Evolutionary conservation across 1,140 invertebrate genomes (phyloP), one percentile per base, ranked within the genome.

Genomic region (Notospermus geniculatus): DNA sequence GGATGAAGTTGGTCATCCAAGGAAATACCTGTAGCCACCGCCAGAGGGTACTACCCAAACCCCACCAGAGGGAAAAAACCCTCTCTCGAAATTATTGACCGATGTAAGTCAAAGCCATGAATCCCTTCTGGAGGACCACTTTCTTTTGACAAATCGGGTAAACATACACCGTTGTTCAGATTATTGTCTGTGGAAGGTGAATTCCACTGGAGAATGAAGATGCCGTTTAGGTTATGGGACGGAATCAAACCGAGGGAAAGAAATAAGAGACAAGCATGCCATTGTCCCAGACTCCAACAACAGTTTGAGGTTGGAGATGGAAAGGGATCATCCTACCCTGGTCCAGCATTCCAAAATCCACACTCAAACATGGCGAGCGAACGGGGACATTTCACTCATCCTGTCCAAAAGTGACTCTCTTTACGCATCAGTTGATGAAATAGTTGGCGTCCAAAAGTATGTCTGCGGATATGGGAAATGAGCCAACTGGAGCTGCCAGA

Each of bases 151-250:
- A 25, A 64, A 61, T 39, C 13, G 41, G 23, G 22, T 67, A 19
- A 64, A 67, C 52, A 19, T 60, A 17, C 67, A 68, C 30, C 56
- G 54, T 28, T 68, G 59, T 43, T 68, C 60, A n/a, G 58, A 54
- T 5, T 63, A 52, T 22, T 45, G 7, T 32, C 52, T 36, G 65
- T n/a, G n/a, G n/a, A n/a, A n/a, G n/a, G n/a, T 57, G 56, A 39
- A 13, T 36, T 36, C 61, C 46, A 23, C n/a, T n/a, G n/a, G n/a
- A n/a, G n/a, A 50, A 27, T 4, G n/a, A 50, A 4, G 4, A 4
- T 27, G 50, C n/a, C 46, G 46, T 4, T 7, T 50, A n/a, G 19
- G n/a, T 9, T 50, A 7, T 50, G 46, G 46, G 46, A 23, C 46
- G 9, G 5, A 5, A 50, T 23, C n/a, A 5, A 5, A 50, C 4